phyloP scores from a whole-genome alignment of 2,888 invertebrate species.

The Vannuccia rotundouncinata region DNA sequence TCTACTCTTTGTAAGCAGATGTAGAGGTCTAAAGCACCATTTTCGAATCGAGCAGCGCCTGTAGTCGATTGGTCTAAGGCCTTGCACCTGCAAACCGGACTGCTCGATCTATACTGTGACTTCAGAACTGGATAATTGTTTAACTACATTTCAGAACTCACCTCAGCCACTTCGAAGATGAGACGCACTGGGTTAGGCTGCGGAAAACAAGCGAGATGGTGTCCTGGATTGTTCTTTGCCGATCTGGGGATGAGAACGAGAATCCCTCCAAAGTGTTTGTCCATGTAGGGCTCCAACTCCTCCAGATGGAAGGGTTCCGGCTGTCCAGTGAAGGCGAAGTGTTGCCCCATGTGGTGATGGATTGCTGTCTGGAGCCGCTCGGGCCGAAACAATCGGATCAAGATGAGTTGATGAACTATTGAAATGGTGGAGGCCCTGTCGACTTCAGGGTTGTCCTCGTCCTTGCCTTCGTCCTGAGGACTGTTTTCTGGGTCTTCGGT shows the following conservation, averaged over 20 bases:
- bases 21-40: no score
- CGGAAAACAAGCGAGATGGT: slow-evolving; percentile 44
- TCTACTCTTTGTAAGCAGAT: no score
- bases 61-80: no score
- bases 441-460: not conserved
- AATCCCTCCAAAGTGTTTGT: slow-evolving; percentile 45
- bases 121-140: no score
- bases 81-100: no score
- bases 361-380: slow-evolving; percentile 52
- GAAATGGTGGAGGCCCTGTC: no score
- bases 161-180: slow-evolving; percentile 44
- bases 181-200: slow-evolving; percentile 45
- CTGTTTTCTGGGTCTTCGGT: slow-evolving; percentile 44
- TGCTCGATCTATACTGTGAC: no score
- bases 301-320: slow-evolving; percentile 45
- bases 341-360: slow-evolving; percentile 47
- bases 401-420: slow-evolving; percentile 50
- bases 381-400: slow-evolving; percentile 53
- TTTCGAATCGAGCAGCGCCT: no score
- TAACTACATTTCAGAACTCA: no score
- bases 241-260: slow-evolving; percentile 46
- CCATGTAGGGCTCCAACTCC: slow-evolving; percentile 42
- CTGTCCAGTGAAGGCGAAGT: slow-evolving; percentile 43
- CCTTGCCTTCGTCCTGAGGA: slow-evolving; percentile 21
- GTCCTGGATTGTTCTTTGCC: slow-evolving; percentile 13